Base-by-base conservation (phyloP, 2,113 vertebrate species). In the Hypomesus transpacificus region DNA sequence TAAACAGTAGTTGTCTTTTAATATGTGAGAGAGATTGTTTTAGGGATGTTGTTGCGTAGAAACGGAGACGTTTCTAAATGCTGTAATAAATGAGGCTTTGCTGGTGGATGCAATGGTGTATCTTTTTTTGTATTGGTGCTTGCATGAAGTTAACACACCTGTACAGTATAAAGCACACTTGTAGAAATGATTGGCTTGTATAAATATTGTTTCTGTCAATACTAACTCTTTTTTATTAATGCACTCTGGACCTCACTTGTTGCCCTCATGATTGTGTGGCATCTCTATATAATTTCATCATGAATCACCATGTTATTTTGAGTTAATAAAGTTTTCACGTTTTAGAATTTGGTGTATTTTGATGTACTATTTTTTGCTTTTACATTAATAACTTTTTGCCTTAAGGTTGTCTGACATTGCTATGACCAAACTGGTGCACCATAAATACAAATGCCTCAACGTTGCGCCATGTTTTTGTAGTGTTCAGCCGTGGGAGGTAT, bases 311-410 rank as follows among this genome's bases (percentile, higher is more conserved):
- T 74, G 22, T 26, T 9, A 39, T 21, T 21, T 69, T 46, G 24
- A 59, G n/a, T 70, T 66, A 90, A 87, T 89, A 88, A 88, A 87
- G 75, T 67, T 81, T 82, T 28, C 24, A 54, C 14, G 18, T 54
- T 68, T 53, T 16, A 28, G 14, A 4, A 24, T 28, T 3, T 64
- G 26, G 14, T 31, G 61, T 64, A 16, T 34, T 17, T 34, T 17
- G 18, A 18, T 21, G 24, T 59, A 18, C 2, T 56, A 17, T 17
- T 18, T 39, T 46, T 6, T 34, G 31, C 7, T 46, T 46, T 9
- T 58, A 3, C 20, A 13, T 21, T 60, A 14, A 24, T 26, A 14
- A 20, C 4, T 2, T 22, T 60, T 22, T 14, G 20, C n/a, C 1
- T 60, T 60, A 3, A 60, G 20, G 14, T 14, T 60, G 51, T 52